Percentiles rank a stretch among this genome's conserved stretches.
phyloP scores from a whole-genome alignment of 2,113 vertebrate genomes.

The Petrocephalus zakoni region DNA sequence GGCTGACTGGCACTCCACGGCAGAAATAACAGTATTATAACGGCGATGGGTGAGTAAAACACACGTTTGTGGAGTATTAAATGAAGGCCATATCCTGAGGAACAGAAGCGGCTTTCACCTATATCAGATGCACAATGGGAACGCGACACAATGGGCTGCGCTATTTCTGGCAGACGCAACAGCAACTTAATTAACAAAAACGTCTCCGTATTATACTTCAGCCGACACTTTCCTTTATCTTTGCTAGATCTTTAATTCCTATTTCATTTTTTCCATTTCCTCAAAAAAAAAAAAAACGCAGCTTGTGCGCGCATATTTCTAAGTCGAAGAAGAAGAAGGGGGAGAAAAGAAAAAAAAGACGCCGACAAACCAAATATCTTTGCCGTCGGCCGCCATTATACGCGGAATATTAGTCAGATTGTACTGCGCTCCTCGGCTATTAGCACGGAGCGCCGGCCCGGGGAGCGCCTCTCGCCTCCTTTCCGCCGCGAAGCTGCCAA shows the following conservation, averaged over 20 bases:
- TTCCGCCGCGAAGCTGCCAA: conserved; percentile 35
- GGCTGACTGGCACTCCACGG: neutral
- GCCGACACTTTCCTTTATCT: neutral
- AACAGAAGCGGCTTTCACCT: conserved; percentile 19
- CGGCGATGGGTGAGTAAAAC: neutral
- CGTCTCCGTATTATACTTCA: neutral
- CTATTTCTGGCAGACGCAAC: neutral
- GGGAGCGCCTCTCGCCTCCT: conserved; percentile 19
- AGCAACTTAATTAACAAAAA: conserved; percentile 11
- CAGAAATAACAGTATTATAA: neutral
- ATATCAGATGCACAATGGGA: neutral
- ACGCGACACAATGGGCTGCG: conserved; percentile 17
- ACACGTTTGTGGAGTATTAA: neutral
- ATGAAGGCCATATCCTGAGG: neutral
- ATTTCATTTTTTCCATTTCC: conserved; percentile 1
- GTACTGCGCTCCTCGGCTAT: conserved; percentile 55
- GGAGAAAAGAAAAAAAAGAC: conserved; percentile 16
- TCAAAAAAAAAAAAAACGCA: neutral
- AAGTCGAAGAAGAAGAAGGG: neutral
- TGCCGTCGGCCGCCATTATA: conserved; percentile 30
- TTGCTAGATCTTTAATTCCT: neutral
- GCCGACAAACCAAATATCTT: conserved; percentile 21
- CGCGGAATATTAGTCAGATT: conserved; percentile 32
- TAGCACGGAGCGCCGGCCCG: conserved; percentile 21
- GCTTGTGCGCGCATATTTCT: neutral